Evolutionary conservation across 2,888 invertebrate species (phyloP), one percentile per base, ranked within the genome.

Genomic region (Mythimna impura): DNA sequence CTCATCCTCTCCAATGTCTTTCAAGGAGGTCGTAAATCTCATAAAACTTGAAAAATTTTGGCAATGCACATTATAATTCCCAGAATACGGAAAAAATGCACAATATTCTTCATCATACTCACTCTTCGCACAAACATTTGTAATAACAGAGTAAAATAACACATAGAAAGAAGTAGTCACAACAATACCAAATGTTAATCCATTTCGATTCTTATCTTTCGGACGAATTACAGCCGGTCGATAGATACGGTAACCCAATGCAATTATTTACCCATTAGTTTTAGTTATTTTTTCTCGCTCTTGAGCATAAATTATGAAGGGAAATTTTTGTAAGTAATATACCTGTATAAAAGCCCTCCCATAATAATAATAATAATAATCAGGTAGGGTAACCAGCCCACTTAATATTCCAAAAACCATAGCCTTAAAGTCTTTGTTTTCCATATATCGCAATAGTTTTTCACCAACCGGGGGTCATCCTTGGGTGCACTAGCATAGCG

Each of bases 251-350:
- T 82, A 86, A 71, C 81, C 72, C 72, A 73, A 76, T 87, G 83
- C 81, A 87, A 90, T 89, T 89, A 89, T 87, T 78, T 78, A 83
- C 58, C 80, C 87, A 89, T 90, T 86, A 88, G 54, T 14, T 66
- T 68, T 66, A 22, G 36, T 68, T 22, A n/a, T 30, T 64, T 36
- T 50, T 30, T 61, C 73, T 47, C 22, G 22, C 50, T 65, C 5
- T 54, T 34, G 25, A 36, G 34, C 30, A 43, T 71, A 71, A n/a
- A 67, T 55, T 71, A 70, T 40, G 12, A 17, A 6, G 1, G 14
- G 66, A 17, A 47, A 40, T 67, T 70, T 69, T 60, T 55, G 10
- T 63, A 43, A 47, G 10, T 57, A 47, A 36, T 57, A 60, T 17
- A 40, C 47, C 47, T 47, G 47, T 47, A 47, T 47, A 2, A 50